phyloP scores from a whole-genome alignment of 2,113 vertebrate genomes.

The Hippoglossus stenolepis region DNA sequence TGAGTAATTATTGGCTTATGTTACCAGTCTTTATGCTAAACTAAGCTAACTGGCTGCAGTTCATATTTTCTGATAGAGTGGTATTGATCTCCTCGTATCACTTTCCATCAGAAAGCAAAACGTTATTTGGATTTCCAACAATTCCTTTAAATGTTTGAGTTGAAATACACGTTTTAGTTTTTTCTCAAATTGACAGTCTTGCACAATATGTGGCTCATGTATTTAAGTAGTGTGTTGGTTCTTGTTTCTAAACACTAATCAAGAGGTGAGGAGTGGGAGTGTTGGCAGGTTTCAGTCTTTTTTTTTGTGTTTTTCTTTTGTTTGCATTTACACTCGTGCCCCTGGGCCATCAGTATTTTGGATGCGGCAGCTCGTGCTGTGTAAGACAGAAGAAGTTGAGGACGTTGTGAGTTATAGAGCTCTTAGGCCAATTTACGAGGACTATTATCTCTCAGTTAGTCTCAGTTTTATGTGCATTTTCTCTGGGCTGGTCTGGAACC shows the following conservation, averaged over 20 bases:
- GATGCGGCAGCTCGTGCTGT: constrained; percentile 67
- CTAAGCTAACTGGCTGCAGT: background rate
- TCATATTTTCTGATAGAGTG: background rate
- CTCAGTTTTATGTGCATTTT: constrained; percentile 87
- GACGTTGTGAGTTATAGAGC: constrained; percentile 79
- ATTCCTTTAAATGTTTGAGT: too few species aligned
- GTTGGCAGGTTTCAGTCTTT: background rate
- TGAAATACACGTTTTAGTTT: too few species aligned
- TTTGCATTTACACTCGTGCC: constrained; percentile 46
- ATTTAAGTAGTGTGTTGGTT: too few species aligned
- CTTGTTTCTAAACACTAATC: too few species aligned
- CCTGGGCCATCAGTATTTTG: constrained; percentile 62
- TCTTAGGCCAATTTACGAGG: constrained; percentile 83
- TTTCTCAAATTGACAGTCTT: too few species aligned
- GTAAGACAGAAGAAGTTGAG: constrained; percentile 73
- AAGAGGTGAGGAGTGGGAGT: background rate
- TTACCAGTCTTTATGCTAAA: background rate
- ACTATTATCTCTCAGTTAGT: constrained; percentile 87
- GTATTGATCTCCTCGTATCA: too few species aligned
- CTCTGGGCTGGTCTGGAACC: constrained; percentile 85
- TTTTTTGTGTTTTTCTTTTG: constrained; percentile 8
- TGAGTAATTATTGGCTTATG: too few species aligned
- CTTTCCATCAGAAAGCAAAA: too few species aligned
- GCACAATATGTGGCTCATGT: too few species aligned
- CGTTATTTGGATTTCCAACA: too few species aligned